A percentile compares a stretch with the other conserved stretches of the same genome.
Conservation (phyloP, 2,797 vertebrate genomes). For the Thripadectes ignobilis region DNA sequence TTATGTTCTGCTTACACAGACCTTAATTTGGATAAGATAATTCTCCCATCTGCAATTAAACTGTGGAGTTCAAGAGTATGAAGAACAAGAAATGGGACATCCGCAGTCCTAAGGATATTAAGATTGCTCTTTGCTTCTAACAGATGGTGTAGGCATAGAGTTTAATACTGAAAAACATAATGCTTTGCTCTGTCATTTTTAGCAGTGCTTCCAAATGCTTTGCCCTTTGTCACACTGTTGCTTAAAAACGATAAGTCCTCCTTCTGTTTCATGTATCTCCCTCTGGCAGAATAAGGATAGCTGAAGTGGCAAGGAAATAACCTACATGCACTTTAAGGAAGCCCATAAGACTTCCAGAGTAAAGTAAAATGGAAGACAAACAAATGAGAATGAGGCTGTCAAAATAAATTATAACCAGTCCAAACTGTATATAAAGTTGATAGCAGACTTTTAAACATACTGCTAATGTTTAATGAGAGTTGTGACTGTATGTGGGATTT, state of each 20-base stretch:
- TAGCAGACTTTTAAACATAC: background rate
- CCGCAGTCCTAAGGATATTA: background rate
- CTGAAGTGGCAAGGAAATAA: background rate
- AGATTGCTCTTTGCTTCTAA: background rate
- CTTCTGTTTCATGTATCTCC: background rate
- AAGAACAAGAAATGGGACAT: background rate
- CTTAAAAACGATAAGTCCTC: background rate
- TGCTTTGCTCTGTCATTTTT: background rate
- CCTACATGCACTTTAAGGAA: background rate
- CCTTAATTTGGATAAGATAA: background rate
- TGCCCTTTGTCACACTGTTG: background rate
- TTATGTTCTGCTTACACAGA: background rate
- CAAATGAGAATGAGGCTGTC: background rate
- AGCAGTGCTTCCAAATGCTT: background rate
- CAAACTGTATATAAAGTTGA: background rate
- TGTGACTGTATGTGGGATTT: background rate
- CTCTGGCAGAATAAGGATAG: background rate
- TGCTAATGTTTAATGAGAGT: background rate
- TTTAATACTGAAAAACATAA: background rate
- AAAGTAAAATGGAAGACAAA: background rate
- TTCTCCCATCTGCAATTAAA: background rate
- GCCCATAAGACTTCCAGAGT: background rate
- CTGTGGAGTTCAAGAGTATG: background rate
- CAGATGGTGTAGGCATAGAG: background rate
- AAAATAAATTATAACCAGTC: background rate